Conservation (phyloP, 1,140 invertebrate species). For the Teleogryllus occipitalis region DNA sequence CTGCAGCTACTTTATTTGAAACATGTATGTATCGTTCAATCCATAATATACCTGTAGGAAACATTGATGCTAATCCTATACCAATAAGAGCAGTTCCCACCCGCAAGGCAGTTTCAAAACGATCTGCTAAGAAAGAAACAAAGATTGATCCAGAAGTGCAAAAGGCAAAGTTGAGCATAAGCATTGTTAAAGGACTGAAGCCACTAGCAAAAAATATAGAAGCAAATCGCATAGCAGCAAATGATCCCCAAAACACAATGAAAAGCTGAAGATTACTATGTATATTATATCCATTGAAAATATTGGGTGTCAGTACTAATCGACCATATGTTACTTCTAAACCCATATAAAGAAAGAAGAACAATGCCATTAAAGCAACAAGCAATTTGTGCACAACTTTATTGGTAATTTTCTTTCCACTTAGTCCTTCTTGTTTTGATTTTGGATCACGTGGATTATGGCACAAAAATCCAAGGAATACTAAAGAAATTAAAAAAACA, state of each 20-base stretch:
- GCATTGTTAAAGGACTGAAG: conserved; percentile 34
- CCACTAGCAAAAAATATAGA: conserved; percentile 38
- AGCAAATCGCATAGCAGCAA: conserved; percentile 38
- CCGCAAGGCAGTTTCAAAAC: conserved; percentile 31
- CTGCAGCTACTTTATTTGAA: conserved; percentile 40
- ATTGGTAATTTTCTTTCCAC: conserved; percentile 20
- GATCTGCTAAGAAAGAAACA: conserved; percentile 33
- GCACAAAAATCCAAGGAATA: conserved; percentile 39
- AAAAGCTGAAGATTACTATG: conserved; percentile 30
- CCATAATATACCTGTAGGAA: conserved; percentile 42
- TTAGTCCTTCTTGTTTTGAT: conserved; percentile 27
- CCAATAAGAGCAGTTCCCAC: conserved; percentile 34
- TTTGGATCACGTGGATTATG: conserved; percentile 31
- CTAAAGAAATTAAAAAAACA: conserved; percentile 34
- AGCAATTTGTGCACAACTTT: conserved; percentile 29
- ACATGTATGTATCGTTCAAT: conserved; percentile 40
- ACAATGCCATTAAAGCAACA: conserved; percentile 36
- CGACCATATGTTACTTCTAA: conserved; percentile 40
- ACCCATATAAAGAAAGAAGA: conserved; percentile 41
- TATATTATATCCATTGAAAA: conserved; percentile 30
- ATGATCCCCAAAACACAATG: conserved; percentile 42
- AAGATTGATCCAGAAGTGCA: conserved; percentile 34
- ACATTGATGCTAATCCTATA: conserved; percentile 42
- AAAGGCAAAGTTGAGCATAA: conserved; percentile 34
- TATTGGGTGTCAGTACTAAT: conserved; percentile 31